Evolutionary conservation across 2,888 invertebrate genomes (phyloP).

Genomic region (Cheilosia pagana): DNA sequence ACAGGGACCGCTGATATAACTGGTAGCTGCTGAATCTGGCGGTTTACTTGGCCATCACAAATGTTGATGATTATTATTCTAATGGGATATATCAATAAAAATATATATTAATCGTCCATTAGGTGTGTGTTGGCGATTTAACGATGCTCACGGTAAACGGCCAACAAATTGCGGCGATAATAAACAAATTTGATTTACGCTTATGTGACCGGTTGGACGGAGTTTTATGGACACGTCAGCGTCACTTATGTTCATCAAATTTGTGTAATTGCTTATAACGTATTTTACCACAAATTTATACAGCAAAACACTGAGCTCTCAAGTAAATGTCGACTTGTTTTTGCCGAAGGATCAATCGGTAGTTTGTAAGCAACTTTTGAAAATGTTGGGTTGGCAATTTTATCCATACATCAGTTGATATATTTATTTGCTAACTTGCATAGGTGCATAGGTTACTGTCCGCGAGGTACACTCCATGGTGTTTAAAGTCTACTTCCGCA

Average conservation of each 20-base stretch:
- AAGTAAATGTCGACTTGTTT: too few species aligned
- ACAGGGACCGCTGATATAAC: conserved; percentile 6
- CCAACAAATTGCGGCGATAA: background rate
- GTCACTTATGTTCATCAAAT: too few species aligned
- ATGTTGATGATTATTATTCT: conserved; percentile 49
- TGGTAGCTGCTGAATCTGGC: background rate
- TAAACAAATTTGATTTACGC: conserved; percentile 25
- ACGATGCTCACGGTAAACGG: conserved; percentile 14
- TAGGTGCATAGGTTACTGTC: too few species aligned
- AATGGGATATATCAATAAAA: conserved; percentile 50
- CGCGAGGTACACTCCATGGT: too few species aligned
- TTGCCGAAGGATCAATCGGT: too few species aligned
- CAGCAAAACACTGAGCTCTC: too few species aligned
- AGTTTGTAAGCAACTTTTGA: too few species aligned
- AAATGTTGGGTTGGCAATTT: too few species aligned
- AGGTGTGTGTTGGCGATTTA: conserved; percentile 42
- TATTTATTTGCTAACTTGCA: too few species aligned
- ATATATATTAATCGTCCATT: conserved; percentile 35
- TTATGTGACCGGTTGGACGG: background rate
- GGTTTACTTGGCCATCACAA: conserved; percentile 32
- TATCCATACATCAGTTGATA: too few species aligned
- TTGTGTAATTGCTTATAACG: background rate
- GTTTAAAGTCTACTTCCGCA: too few species aligned
- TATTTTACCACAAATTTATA: too few species aligned
- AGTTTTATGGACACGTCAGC: background rate